Conservation (phyloP, 2,797 vertebrate genomes). For the Schizothorax lantsangensis region DNA sequence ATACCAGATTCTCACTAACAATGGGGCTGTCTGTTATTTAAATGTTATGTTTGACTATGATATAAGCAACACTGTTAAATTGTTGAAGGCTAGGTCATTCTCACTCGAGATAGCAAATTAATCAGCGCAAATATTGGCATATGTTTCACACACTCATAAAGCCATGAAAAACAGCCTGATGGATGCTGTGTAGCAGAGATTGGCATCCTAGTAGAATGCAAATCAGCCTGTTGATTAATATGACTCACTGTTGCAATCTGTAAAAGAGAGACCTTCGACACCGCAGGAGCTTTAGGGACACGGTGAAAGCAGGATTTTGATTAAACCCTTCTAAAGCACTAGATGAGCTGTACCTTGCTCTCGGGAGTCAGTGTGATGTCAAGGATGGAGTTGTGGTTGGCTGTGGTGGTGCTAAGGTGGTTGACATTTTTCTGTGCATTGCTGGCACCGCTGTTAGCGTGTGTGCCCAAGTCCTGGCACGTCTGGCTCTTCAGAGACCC, state of each 20-base stretch:
- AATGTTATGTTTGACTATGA: constrained; percentile 24
- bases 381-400: constrained; percentile 60
- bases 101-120: constrained; percentile 24
- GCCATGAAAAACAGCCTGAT: constrained; percentile 33
- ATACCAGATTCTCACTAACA: constrained; percentile 28
- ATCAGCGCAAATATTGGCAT: constrained; percentile 30
- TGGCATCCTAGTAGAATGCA: constrained; percentile 41
- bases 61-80: constrained; percentile 17
- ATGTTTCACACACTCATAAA: constrained; percentile 32
- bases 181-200: constrained; percentile 23
- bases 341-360: constrained; percentile 65
- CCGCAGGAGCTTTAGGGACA: neutral
- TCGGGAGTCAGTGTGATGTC: constrained; percentile 65
- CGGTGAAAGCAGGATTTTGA: neutral
- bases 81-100: constrained; percentile 40
- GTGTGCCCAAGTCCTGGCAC: constrained; percentile 78
- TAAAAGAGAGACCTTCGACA: constrained; percentile 34
- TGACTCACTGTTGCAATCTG: constrained; percentile 38
- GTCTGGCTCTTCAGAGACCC: constrained; percentile 84
- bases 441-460: constrained; percentile 43
- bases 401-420: constrained; percentile 17
- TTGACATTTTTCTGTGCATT: constrained; percentile 56
- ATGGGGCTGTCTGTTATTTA: constrained; percentile 24
- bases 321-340: neutral
- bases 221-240: constrained; percentile 38